Evolutionary conservation across 2,888 invertebrate species (phyloP).

Genomic region (Megaustenia siamemsis): DNA sequence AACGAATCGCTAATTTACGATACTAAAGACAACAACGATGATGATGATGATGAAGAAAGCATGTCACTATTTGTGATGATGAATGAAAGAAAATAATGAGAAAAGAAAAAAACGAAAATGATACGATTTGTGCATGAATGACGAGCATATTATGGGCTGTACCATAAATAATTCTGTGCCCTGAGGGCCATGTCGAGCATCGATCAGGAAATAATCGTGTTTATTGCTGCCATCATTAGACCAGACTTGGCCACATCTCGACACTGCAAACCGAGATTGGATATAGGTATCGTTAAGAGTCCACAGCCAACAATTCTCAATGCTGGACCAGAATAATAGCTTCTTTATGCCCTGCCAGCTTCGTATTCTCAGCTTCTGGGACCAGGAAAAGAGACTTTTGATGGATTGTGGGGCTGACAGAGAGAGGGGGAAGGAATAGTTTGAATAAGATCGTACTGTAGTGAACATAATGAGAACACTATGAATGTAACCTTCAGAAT

Average conservation of each 20-base stretch:
- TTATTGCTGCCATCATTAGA: constrained; percentile 12
- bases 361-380: neutral
- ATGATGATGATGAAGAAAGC: too few relatives aligned
- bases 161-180: constrained; percentile 1
- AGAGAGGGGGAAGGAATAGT: too few relatives aligned
- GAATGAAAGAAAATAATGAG: too few relatives aligned
- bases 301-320: neutral
- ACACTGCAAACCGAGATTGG: neutral
- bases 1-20: too few relatives aligned
- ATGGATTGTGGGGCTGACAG: too few relatives aligned
- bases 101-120: too few relatives aligned
- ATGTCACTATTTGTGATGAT: too few relatives aligned
- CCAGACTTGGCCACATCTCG: neutral
- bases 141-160: neutral
- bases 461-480: too few relatives aligned
- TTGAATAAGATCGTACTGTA: too few relatives aligned
- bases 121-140: too few relatives aligned
- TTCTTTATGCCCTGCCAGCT: neutral
- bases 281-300: neutral
- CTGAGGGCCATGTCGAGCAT: constrained; percentile 4
- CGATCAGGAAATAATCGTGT: constrained; percentile 1
- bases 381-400: neutral
- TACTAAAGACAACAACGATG: too few relatives aligned
- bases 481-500: too few relatives aligned
- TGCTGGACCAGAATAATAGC: neutral